These are phyloP conservation scores for Brachycybe producta DNA, from an alignment of 2,888 invertebrate species.

Conservation along the genomic window DNA sequence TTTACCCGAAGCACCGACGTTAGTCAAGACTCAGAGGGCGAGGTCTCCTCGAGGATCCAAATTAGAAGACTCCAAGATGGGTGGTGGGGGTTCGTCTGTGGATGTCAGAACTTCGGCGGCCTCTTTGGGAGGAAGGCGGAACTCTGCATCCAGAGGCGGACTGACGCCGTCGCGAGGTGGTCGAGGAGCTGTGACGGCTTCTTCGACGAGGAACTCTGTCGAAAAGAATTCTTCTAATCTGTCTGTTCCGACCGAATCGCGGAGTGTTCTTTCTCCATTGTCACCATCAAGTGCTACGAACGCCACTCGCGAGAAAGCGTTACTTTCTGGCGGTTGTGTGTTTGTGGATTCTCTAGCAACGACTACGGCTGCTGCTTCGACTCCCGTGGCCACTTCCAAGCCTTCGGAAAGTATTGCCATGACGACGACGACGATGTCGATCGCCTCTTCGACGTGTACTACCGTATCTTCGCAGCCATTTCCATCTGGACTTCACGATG, in stretches of 20 bases:
- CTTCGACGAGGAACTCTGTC: not conserved
- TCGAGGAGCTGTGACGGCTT: not conserved
- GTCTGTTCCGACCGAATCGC: not conserved
- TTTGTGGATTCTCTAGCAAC: slow-evolving; percentile 14
- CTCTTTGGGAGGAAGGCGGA: not conserved
- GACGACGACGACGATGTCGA: not conserved
- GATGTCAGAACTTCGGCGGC: not conserved
- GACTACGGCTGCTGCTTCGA: slow-evolving; percentile 9
- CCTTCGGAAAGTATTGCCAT: not conserved
- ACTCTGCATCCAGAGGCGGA: slow-evolving; percentile 5
- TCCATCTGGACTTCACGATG: not conserved
- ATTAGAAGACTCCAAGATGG: not conserved
- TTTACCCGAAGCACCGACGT: not conserved
- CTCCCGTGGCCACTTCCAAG: not conserved
- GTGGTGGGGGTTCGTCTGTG: not conserved
- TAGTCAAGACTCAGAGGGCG: slow-evolving; percentile 9
- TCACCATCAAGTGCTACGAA: not conserved
- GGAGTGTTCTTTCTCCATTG: not conserved
- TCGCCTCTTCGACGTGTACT: not conserved
- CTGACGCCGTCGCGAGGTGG: not conserved
- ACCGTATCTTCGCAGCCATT: not conserved
- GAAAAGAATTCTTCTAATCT: not conserved
- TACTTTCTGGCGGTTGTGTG: slow-evolving; percentile 23
- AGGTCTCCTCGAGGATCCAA: slow-evolving; percentile 6
- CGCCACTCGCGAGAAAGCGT: slow-evolving; percentile 13